These are phyloP conservation scores for Salvator merianae DNA, from an alignment of 2,113 vertebrate species.

Conservation along the genomic window DNA sequence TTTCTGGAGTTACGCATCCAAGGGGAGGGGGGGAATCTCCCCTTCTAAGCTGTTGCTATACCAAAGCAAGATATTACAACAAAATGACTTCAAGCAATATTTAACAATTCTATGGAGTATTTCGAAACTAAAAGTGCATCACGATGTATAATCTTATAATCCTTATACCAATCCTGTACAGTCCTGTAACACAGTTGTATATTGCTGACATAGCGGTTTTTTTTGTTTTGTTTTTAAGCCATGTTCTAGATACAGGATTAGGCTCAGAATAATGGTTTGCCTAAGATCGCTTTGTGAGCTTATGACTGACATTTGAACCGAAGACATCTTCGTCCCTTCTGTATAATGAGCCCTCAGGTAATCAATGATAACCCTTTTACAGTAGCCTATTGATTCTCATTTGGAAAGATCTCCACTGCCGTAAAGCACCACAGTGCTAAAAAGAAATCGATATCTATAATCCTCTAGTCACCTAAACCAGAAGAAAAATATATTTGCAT, in stretches of 20 bases:
- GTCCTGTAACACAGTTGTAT: not conserved
- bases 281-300: not conserved
- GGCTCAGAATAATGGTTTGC: not conserved
- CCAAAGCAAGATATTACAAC: no score
- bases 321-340: not conserved
- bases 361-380: not conserved
- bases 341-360: not conserved
- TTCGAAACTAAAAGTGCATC: not conserved
- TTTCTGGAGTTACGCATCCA: no score
- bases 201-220: not conserved
- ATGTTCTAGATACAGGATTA: not conserved
- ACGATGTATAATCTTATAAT: not conserved
- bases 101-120: no score
- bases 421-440: not conserved
- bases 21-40: no score
- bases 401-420: not conserved
- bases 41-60: no score
- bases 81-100: no score
- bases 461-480: not conserved
- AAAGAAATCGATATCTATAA: conserved; percentile 6
- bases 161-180: not conserved
- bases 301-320: not conserved
- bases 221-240: no score
- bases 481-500: conserved; percentile 8
- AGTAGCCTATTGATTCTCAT: not conserved